Base-by-base conservation (phyloP, 2,888 invertebrate genomes). In the Pheosia gnoma region DNA sequence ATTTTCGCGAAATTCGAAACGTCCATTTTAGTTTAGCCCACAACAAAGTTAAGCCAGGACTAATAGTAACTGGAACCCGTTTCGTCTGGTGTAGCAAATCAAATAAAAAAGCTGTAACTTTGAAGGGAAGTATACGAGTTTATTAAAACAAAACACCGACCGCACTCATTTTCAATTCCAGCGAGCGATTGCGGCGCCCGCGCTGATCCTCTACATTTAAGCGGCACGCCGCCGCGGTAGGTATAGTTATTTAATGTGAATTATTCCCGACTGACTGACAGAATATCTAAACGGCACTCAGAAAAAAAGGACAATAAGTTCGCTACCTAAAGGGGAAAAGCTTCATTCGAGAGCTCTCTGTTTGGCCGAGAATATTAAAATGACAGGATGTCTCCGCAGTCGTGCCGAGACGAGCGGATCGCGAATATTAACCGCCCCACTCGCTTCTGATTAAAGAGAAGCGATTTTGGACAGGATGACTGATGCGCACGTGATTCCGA, bases 141-240 rank as follows among this genome's bases (percentile, higher is more conserved):
- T 91, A 90, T 90, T 89, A 88, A 90, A 90, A 90, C 86, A 89
- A 88, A 90, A 90, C 86, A 86, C 82, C 79, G 82, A 82, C 82
- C 82, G 70, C 80, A 80, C 87, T 88, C 86, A 88, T 91, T 91
- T 87, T 81, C 86, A 89, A 90, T 91, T 91, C 90, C 77, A 82
- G 79, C 66, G 80, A 79, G 81, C 79, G 83, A 82, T 79, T 77
- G 78, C 80, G 83, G 83, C 83, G 80, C 79, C 82, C 75, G 82
- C 83, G 80, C 79, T 82, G 75, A 78, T 82, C 78, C 83, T 90
- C 89, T 87, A 75, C 85, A 91, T 91, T 88, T 89, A 85, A 81
- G 72, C 78, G 79, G 82, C 77, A 79, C 77, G 80, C 77, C 74
- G 80, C 86, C 81, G 89, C 86, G 87, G 91, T 89, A 87, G 91